phyloP scores from a whole-genome alignment of 2,113 vertebrate genomes.

The Pelvicachromis taeniatus region DNA sequence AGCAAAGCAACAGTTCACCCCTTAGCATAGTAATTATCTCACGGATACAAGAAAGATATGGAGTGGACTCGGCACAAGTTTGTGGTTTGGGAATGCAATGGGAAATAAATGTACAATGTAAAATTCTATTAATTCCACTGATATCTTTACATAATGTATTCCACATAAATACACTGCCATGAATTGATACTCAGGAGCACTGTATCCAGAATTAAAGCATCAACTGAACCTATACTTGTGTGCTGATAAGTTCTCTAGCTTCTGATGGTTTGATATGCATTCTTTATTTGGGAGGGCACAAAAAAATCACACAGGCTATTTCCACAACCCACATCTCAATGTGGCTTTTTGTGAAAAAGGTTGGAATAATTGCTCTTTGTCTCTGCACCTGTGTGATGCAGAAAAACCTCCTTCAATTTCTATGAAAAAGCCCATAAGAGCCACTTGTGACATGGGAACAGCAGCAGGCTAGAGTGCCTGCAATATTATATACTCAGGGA shows the following conservation, averaged over 20 bases:
- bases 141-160: neutral
- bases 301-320: slow-evolving; percentile 21
- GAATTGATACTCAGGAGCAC: neutral
- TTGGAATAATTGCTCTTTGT: slow-evolving; percentile 59
- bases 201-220: neutral
- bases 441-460: slow-evolving; percentile 43
- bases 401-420: slow-evolving; percentile 57
- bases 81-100: neutral
- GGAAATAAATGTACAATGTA: neutral
- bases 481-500: slow-evolving; percentile 56
- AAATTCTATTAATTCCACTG: neutral
- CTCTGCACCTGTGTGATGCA: slow-evolving; percentile 50
- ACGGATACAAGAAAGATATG: neutral
- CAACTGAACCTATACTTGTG: neutral
- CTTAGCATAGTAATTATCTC: neutral
- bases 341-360: slow-evolving; percentile 37
- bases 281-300: slow-evolving; percentile 30
- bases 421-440: slow-evolving; percentile 53
- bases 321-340: slow-evolving; percentile 34
- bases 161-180: neutral
- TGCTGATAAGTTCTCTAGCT: neutral
- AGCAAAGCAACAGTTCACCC: neutral
- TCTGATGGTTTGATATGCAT: neutral
- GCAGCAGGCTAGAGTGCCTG: slow-evolving; percentile 48
- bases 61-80: too few species aligned